Percentiles rank a stretch among this genome's conserved stretches.
These are phyloP conservation scores for Anaspis maculata DNA, from an alignment of 2,888 invertebrate species.

Conservation along the genomic window DNA sequence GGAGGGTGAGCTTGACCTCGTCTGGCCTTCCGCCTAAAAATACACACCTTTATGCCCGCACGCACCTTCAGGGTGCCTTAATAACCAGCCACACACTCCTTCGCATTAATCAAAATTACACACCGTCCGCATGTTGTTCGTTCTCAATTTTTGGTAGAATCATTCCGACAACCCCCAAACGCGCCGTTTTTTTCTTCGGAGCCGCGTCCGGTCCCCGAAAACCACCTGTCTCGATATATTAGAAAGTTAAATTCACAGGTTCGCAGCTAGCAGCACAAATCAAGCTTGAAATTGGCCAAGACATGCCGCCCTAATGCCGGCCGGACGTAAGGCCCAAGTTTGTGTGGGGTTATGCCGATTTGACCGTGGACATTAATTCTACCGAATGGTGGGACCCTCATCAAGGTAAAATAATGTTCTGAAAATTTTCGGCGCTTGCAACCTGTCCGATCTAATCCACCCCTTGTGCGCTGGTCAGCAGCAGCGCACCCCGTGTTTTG, in stretches of 20 bases:
- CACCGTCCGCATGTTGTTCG: too few species aligned
- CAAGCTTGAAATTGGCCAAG: slow-evolving; percentile 21
- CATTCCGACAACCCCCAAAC: too few species aligned
- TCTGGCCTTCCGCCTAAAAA: too few species aligned
- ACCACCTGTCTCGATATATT: slow-evolving; percentile 34
- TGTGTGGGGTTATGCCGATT: too few species aligned
- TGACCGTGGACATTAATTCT: slow-evolving; percentile 37
- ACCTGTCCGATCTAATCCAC: slow-evolving; percentile 30
- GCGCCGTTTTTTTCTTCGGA: slow-evolving; percentile 2
- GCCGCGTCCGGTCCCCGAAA: slow-evolving; percentile 20
- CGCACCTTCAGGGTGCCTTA: too few species aligned
- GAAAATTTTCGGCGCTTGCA: slow-evolving; percentile 31
- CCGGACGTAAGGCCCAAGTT: slow-evolving; percentile 14
- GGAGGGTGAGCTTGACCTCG: too few species aligned
- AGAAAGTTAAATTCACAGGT: slow-evolving; percentile 33
- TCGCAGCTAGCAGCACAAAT: slow-evolving; percentile 27
- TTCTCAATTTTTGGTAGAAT: too few species aligned
- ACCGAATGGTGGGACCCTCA: slow-evolving; percentile 39
- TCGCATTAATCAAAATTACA: too few species aligned
- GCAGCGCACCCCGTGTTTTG: slow-evolving; percentile 1
- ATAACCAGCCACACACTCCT: too few species aligned
- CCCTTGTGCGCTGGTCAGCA: slow-evolving; percentile 19
- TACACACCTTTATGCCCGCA: too few species aligned
- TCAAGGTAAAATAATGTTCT: slow-evolving; percentile 36
- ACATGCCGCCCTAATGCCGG: slow-evolving; percentile 11